Evolutionary conservation across 1,140 invertebrate species (phyloP).

Genomic region (Drosophila virilis): DNA sequence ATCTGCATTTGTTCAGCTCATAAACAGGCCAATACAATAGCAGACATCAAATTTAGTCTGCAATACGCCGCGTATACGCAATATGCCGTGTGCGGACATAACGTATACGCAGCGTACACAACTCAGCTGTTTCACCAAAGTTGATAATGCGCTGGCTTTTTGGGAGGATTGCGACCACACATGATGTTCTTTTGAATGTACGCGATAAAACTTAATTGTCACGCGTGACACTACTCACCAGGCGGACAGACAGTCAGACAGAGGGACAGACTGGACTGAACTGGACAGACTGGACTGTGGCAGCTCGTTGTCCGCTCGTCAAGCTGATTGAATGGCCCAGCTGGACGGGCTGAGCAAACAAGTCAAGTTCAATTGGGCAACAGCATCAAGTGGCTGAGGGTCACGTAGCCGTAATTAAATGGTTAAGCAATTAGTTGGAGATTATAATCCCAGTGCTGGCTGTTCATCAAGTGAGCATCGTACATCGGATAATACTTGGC

Average conservation of each 20-base stretch:
- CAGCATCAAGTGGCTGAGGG: slow-evolving; percentile 7
- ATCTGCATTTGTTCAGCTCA: slow-evolving; percentile 34
- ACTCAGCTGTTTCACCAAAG: slow-evolving; percentile 10
- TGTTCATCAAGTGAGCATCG: background rate
- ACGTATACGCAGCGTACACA: slow-evolving; percentile 26
- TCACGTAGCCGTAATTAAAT: slow-evolving; percentile 59
- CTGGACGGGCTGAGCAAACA: slow-evolving; percentile 24
- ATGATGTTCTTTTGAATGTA: slow-evolving; percentile 23
- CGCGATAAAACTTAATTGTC: slow-evolving; percentile 31
- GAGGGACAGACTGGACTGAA: background rate
- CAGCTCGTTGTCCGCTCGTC: slow-evolving; percentile 40
- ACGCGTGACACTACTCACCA: slow-evolving; percentile 21
- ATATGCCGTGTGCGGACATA: background rate
- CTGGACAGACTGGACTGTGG: background rate
- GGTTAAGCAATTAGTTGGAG: slow-evolving; percentile 62
- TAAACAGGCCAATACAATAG: slow-evolving; percentile 28
- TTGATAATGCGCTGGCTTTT: background rate
- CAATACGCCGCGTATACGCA: slow-evolving; percentile 28
- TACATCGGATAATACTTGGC: background rate
- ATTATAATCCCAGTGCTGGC: slow-evolving; percentile 26
- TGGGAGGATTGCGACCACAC: background rate
- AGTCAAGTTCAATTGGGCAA: slow-evolving; percentile 18
- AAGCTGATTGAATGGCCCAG: slow-evolving; percentile 60
- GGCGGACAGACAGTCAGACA: background rate
- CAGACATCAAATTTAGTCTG: background rate